phyloP scores from a whole-genome alignment of 2,888 invertebrate genomes.

The Phaedon cochleariae region DNA sequence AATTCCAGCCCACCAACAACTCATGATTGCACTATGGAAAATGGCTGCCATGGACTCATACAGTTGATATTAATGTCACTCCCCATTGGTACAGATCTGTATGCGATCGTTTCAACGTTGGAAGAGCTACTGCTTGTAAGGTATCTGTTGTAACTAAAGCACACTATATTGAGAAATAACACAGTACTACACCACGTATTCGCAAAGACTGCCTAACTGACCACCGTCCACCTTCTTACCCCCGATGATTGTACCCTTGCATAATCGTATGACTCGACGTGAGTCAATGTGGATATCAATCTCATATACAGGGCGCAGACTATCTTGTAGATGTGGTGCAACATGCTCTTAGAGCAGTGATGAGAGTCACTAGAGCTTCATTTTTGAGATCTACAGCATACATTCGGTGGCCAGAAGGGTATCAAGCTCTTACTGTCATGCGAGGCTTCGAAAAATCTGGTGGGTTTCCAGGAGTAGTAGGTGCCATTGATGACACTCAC shows the following conservation, averaged over 20 bases:
- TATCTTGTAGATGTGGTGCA: too few species aligned
- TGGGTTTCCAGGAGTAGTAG: background rate
- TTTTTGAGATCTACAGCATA: constrained; percentile 9
- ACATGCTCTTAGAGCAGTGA: constrained; percentile 20
- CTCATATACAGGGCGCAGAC: too few species aligned
- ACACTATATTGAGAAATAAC: too few species aligned
- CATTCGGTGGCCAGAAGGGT: background rate
- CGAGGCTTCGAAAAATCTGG: background rate
- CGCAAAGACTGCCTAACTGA: too few species aligned
- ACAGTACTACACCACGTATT: too few species aligned
- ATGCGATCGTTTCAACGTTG: constrained; percentile 20
- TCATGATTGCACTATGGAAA: constrained; percentile 27
- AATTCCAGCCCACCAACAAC: constrained; percentile 18
- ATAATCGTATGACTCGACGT: too few species aligned
- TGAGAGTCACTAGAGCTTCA: constrained; percentile 14
- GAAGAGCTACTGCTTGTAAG: constrained; percentile 25
- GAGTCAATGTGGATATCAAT: too few species aligned
- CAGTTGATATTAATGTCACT: constrained; percentile 6
- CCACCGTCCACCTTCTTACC: too few species aligned
- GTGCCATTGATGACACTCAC: constrained; percentile 1
- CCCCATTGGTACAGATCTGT: constrained; percentile 11
- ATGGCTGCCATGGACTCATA: constrained; percentile 24
- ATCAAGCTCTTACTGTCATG: constrained; percentile 3
- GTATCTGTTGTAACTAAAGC: too few species aligned
- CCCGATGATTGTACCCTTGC: too few species aligned